Evolutionary conservation across 2,797 vertebrate genomes (phyloP).

Genomic region (Cossypha polioptera): DNA sequence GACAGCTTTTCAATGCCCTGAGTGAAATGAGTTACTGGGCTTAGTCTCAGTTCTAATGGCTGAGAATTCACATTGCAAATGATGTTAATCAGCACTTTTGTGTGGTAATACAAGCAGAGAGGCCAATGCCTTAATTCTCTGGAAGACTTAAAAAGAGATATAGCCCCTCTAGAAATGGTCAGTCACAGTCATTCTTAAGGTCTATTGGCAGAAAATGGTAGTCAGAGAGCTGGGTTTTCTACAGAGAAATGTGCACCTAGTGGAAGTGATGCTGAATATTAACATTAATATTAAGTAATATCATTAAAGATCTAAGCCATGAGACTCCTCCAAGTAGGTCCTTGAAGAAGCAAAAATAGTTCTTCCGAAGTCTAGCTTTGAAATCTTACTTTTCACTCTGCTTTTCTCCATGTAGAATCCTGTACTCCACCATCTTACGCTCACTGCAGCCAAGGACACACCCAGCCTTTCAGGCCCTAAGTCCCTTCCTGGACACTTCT

Average conservation of each 20-base stretch:
- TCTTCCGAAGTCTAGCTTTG: not conserved
- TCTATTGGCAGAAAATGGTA: not conserved
- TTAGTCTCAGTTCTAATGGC: not conserved
- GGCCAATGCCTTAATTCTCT: not conserved
- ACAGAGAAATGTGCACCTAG: not conserved
- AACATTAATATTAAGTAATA: not conserved
- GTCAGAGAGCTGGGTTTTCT: not conserved
- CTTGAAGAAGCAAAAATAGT: not conserved
- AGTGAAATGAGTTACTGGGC: conserved; percentile 8
- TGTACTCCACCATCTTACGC: not conserved
- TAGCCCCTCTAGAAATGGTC: not conserved
- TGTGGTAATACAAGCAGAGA: not conserved
- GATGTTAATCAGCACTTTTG: not conserved
- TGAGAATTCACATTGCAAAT: not conserved
- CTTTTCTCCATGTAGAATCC: not conserved
- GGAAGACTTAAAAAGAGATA: not conserved
- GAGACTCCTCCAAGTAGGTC: not conserved
- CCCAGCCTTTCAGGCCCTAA: not conserved
- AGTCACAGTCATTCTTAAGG: not conserved
- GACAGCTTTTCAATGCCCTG: not conserved
- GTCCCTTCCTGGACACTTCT: not conserved
- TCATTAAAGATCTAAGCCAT: not conserved
- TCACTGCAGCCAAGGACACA: not conserved
- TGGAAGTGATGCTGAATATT: not conserved
- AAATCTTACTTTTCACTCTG: not conserved